A percentile compares a stretch with the other conserved stretches of the same genome.
phyloP scores from a whole-genome alignment of 2,113 vertebrate species.

The Elaphurus davidianus region DNA sequence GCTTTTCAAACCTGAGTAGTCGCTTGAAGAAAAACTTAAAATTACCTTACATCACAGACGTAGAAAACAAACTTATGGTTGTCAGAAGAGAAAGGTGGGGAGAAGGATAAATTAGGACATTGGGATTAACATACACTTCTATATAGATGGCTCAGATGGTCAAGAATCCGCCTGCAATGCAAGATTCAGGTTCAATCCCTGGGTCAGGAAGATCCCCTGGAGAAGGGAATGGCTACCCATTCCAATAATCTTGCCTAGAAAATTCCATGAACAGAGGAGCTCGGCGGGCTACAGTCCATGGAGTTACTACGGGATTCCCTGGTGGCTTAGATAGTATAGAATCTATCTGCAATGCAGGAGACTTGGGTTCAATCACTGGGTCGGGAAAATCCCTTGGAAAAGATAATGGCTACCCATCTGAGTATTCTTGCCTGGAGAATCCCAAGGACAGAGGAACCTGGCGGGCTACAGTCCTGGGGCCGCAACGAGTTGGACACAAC shows the following conservation, averaged over 20 bases:
- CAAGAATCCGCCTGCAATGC: accelerated
- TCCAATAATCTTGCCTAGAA: neutral
- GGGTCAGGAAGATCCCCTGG: neutral
- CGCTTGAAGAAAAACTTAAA: neutral
- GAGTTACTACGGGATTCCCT: neutral
- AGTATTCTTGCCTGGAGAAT: neutral
- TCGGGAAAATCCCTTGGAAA: neutral
- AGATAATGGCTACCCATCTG: neutral
- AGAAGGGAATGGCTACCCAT: neutral
- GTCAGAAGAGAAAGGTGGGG: neutral
- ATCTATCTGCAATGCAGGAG: neutral
- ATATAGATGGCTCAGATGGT: neutral
- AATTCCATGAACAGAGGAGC: neutral
- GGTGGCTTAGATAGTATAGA: neutral
- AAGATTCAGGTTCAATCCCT: neutral
- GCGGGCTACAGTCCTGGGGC: neutral
- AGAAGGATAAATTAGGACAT: neutral
- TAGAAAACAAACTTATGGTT: neutral
- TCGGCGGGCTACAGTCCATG: neutral
- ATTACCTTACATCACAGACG: slow-evolving; percentile 89
- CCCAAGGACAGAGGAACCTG: neutral
- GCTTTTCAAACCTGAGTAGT: neutral
- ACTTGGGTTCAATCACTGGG: neutral
- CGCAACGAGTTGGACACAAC: neutral
- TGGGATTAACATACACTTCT: neutral